Percentiles rank a stretch among this genome's conserved stretches.
phyloP scores from a whole-genome alignment of 2,888 invertebrate species.

The Zelleria hepariella region DNA sequence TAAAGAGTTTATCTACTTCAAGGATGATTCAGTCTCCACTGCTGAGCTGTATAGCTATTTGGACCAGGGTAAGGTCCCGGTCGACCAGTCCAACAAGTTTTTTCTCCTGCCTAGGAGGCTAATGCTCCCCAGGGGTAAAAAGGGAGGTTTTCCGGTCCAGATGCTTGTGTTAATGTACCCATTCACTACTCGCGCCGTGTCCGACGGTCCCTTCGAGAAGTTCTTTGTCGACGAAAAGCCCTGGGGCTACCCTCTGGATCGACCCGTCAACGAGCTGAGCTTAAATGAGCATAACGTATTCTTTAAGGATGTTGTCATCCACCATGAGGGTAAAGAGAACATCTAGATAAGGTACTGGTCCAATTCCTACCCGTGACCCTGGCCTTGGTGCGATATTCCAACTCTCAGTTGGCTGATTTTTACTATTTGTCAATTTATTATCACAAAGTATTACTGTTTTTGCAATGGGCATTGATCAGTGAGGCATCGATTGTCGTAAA shows the following conservation, averaged over 20 bases:
- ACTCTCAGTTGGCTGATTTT: no score
- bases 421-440: no score
- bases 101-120: constrained; percentile 72
- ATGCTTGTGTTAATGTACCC: constrained; percentile 65
- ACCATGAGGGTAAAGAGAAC: constrained; percentile 53
- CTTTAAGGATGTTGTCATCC: constrained; percentile 71
- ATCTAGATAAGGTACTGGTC: no score
- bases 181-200: constrained; percentile 28
- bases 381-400: no score
- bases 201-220: constrained; percentile 34
- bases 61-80: constrained; percentile 22
- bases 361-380: no score
- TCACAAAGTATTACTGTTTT: no score
- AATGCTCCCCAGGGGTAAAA: constrained; percentile 69
- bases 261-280: constrained; percentile 51
- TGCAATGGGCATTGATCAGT: no score
- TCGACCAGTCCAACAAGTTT: constrained; percentile 51
- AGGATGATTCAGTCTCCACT: constrained; percentile 69
- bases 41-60: constrained; percentile 66
- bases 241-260: constrained; percentile 58
- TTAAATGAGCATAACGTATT: constrained; percentile 72
- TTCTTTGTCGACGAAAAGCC: constrained; percentile 50
- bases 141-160: constrained; percentile 66
- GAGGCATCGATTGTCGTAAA: no score
- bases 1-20: constrained; percentile 66